Evolutionary conservation across 2,797 vertebrate genomes (phyloP).

Genomic region (Sitta carolinensis): DNA sequence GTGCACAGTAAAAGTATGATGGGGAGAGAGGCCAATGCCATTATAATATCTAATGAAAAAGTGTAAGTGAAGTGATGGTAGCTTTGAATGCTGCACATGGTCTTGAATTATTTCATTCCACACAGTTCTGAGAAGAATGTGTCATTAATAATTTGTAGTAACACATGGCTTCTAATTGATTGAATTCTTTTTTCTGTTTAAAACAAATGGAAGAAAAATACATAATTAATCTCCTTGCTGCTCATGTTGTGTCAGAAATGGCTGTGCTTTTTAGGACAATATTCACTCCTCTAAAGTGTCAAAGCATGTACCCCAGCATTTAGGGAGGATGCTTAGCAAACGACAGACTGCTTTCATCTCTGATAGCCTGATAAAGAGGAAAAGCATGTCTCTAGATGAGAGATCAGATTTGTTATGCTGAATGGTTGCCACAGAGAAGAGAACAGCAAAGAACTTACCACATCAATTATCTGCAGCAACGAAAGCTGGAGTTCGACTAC

Average conservation of each 20-base stretch:
- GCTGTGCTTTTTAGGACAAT: neutral
- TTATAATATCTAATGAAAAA: neutral
- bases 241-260: neutral
- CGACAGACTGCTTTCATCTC: neutral
- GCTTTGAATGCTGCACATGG: neutral
- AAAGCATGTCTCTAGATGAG: neutral
- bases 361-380: neutral
- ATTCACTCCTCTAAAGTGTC: neutral
- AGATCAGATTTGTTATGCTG: neutral
- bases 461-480: slow-evolving; percentile 90
- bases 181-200: neutral
- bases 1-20: neutral
- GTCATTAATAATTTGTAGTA: slow-evolving; percentile 47
- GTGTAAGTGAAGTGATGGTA: neutral
- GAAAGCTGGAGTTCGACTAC: slow-evolving; percentile 88
- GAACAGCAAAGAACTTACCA: slow-evolving; percentile 78
- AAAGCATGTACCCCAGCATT: neutral
- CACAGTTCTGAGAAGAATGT: neutral
- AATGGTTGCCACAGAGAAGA: neutral
- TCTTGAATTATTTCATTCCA: neutral
- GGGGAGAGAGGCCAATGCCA: neutral
- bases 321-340: neutral
- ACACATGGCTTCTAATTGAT: neutral
- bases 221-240: slow-evolving; percentile 30
- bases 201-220: slow-evolving; percentile 10